Base-by-base conservation (phyloP, 2,888 invertebrate species). In the Artemia sp. region DNA sequence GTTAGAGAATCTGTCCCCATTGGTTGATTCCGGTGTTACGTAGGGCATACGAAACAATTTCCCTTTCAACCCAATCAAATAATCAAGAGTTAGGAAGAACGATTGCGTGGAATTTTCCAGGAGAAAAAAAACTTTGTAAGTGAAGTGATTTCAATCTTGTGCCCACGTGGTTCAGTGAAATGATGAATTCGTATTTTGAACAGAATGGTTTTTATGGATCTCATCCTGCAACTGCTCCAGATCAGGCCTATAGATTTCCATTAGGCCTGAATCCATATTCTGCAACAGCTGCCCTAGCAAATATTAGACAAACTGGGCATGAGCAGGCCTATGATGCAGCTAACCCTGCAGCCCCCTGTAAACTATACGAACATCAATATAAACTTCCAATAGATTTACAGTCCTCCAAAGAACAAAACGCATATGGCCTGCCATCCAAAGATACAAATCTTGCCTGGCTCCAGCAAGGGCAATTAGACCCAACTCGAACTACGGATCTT, bases 101-200 rank as follows among this genome's bases (percentile, higher is more conserved):
- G 64, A 58, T 58, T 58, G 64, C 64, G 64, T 58, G 64, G 64
- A 58, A 58, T 19, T 58, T 38, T 38, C 38, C 64, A 24, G 24
- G 64, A 58, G 64, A 58, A 58, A 58, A 58, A 19, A 19, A 19
- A 24, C 24, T n/a, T 58, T 58, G 64, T 58, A 24, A n/a, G 64
- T 58, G 64, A 58, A 24, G 24, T 19, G 64, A 58, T 58, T 58
- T n/a, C 24, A 19, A 58, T 58, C 64, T n/a, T 19, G 24, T 8
- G 10, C 64, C 64, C 64, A 58, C 64, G 64, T 58, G 64, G 64
- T 58, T 58, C 24, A 58, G 64, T 58, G 69, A 74, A 69, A 76
- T 75, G 76, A 92, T 92, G 92, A 92, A 92, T 88, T 92, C 92
- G 79, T 93, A 92, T 81, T 93, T 92, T 81, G 92, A 92, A 83